Base-by-base conservation (phyloP, 2,888 invertebrate species). In the Phalera bucephala region DNA sequence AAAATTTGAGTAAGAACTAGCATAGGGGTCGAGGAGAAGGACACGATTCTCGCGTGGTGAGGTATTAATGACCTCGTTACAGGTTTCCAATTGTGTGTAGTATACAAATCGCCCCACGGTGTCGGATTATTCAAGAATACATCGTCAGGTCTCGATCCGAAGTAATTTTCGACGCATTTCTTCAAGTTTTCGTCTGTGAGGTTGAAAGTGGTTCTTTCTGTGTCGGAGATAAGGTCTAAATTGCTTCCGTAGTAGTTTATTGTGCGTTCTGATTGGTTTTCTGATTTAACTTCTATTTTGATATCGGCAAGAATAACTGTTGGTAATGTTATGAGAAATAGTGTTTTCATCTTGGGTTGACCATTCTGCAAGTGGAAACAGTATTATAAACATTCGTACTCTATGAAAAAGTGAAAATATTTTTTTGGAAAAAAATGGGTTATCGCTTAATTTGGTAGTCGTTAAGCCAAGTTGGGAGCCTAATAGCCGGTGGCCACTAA, bases 31-130 rank as follows among this genome's bases (percentile, higher is more conserved):
- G 21, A 42, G 1, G 32, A n/a, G 2, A 45, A 11, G 4, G 27
- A 23, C 2, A 40, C 0, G 1, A 52, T 38, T 11, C 21, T 32
- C 0, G 35, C 62, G 22, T 45, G 40, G 1, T 44, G 46, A 0
- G 78, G 75, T 3, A 31, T 35, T 0, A 79, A 15, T 1, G 55
- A 55, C 26, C 68, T 71, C 1, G 39, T 42, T 2, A 77, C 72
- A 22, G 68, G 68, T 1, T 52, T 28, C 77, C 75, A 79, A 11
- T 49, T 42, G 35, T 67, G 62, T 0, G 50, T 53, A 10, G 38
- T 33, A 51, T 69, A 77, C 0, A 80, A 38, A 32, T 79, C 79
- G 0, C 69, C 71, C 70, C 70, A 79, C 0, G 72, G 73, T 0
- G 80, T 80, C 0, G 78, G 79, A 36, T 70, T 69, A 2, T 40